Base-by-base conservation (phyloP, 1,140 invertebrate species). In the Anthonomus grandis region DNA sequence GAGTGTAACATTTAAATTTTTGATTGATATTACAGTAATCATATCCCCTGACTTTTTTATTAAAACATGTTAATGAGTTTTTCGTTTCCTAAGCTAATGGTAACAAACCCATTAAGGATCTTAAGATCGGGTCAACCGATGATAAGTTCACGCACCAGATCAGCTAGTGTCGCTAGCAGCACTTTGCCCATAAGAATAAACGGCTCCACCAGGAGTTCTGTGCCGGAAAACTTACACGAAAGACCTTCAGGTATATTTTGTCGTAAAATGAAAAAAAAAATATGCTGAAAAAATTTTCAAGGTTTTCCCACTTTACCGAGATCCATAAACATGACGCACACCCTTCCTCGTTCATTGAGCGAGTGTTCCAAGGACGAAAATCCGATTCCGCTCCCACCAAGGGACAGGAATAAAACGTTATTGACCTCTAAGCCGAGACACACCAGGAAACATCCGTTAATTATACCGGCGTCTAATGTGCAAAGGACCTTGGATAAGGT, bases 391-490 rank as follows among this genome's bases (percentile, higher is more conserved):
- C 70, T 95, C 57, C 92, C 92, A 0, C 91, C 91, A 0, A 78
- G 90, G 61, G 89, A 93, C 66, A 79, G 87, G 41, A 85, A 83
- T 21, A 87, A 86, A 65, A 80, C 82, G 5, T 70, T 83, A 10
- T 80, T 82, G 50, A 78, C 81, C 1, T 78, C 76, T 36, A 82
- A 87, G 62, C 86, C 89, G 2, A 75, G 90, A 23, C 91, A 92
- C 72, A 86, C 91, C 48, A 76, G 91, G 37, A 93, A 92, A 71
- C 87, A 94, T 80, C 91, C 92, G 0, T 72, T 95, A n/a, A 85
- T 93, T 31, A 87, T 92, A 61, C 88, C 89, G 12, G 77, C 78
- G 27, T 64, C 66, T 4, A 83, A 79, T 1, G 67, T 84, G 0
- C 82, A 83, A 23, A 73, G 82, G 13, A 83, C 83, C 0, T 61